Conservation (phyloP, 1,140 invertebrate genomes). For the Drosophila triauraria region DNA sequence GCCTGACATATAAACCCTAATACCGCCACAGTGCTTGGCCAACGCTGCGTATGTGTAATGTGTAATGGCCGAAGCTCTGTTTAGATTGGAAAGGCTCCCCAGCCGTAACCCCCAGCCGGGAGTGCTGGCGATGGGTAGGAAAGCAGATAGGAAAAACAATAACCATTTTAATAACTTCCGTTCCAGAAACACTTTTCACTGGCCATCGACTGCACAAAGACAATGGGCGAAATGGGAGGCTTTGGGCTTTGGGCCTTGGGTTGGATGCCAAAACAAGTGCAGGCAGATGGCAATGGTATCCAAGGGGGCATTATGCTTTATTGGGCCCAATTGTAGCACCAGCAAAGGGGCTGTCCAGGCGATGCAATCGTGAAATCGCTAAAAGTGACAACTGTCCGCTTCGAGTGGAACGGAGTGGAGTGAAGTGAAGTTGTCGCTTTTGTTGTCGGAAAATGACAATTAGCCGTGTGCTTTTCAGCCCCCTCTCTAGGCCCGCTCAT, state of each 20-base stretch:
- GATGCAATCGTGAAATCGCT: conserved; percentile 35
- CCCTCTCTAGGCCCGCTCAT: conserved; percentile 29
- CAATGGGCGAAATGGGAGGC: conserved; percentile 48
- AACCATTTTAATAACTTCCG: conserved; percentile 83
- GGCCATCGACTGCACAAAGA: conserved; percentile 65
- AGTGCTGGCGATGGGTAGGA: neutral
- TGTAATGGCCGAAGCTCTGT: conserved; percentile 66
- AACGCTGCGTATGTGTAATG: conserved; percentile 71
- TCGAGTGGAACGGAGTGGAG: conserved; percentile 42
- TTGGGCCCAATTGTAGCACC: conserved; percentile 45
- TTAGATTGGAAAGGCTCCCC: conserved; percentile 27
- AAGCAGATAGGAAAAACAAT: conserved; percentile 44
- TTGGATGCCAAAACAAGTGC: conserved; percentile 48
- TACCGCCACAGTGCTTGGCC: conserved; percentile 40
- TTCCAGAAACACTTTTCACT: conserved; percentile 76
- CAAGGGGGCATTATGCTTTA: conserved; percentile 63
- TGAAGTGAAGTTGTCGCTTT: conserved; percentile 54
- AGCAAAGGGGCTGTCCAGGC: conserved; percentile 8
- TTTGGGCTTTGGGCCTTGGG: conserved; percentile 13
- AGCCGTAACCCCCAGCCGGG: conserved; percentile 34
- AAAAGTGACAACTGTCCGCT: conserved; percentile 43
- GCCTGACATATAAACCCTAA: conserved; percentile 78
- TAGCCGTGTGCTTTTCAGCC: conserved; percentile 56
- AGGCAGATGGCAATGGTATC: conserved; percentile 40
- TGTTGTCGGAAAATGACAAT: conserved; percentile 82